These are phyloP conservation scores for Megalonaias nervosa DNA, from an alignment of 1,140 invertebrate species.

Conservation along the genomic window DNA sequence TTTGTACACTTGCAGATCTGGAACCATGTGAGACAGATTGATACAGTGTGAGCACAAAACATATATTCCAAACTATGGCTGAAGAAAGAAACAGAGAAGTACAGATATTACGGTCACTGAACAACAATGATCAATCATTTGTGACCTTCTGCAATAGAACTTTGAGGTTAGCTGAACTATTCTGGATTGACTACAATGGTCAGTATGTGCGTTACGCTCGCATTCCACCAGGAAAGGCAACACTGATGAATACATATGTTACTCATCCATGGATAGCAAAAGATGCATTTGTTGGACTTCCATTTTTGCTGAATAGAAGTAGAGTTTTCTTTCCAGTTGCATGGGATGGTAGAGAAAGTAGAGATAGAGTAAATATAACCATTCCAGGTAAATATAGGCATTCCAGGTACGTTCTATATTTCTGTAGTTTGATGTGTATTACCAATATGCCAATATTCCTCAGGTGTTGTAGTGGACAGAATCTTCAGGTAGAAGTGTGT, in stretches of 20 bases:
- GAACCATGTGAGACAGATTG: too few species aligned
- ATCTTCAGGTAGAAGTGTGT: too few species aligned
- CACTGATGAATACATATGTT: slow-evolving; percentile 22
- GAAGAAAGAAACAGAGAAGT: too few species aligned
- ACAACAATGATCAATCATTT: slow-evolving; percentile 16
- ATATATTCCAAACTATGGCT: too few species aligned
- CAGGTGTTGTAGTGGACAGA: too few species aligned
- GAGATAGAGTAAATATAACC: slow-evolving; percentile 14
- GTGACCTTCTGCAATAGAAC: slow-evolving; percentile 14
- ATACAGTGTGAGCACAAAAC: too few species aligned
- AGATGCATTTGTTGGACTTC: slow-evolving; percentile 11
- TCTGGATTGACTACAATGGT: slow-evolving; percentile 26
- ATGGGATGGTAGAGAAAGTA: background rate
- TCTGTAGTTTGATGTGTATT: too few species aligned
- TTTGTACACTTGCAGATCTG: too few species aligned
- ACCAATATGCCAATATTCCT: too few species aligned
- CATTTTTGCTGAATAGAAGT: slow-evolving; percentile 16
- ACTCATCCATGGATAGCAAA: slow-evolving; percentile 27
- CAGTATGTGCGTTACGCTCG: slow-evolving; percentile 11
- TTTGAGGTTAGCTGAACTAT: slow-evolving; percentile 1
- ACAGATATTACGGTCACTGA: background rate
- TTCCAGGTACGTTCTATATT: too few species aligned
- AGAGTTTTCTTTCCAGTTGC: slow-evolving; percentile 10
- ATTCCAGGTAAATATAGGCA: slow-evolving; percentile 14
- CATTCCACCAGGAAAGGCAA: slow-evolving; percentile 11